Percentiles rank a stretch among this genome's conserved stretches.
Conservation (phyloP, 2,888 invertebrate genomes). For the Acanthosepion pharaonis region DNA sequence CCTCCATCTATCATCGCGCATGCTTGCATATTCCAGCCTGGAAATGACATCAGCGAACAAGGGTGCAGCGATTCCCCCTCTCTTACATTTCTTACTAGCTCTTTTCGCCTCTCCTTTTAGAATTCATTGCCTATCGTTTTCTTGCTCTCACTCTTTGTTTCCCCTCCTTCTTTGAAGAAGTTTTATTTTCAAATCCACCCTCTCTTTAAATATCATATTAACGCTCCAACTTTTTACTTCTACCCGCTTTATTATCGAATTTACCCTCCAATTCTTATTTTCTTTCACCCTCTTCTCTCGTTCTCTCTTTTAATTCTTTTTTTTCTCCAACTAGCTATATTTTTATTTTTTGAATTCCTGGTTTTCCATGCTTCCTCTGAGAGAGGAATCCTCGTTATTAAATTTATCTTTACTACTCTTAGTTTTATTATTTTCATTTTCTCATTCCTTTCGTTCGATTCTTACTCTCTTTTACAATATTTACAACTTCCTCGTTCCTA, state of each 20-base stretch:
- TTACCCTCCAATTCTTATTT: neutral
- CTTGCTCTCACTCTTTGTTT: neutral
- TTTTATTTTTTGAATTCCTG: neutral
- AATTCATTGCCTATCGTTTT: neutral
- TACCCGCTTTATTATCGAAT: neutral
- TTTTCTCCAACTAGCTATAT: neutral
- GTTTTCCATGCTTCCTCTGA: no score
- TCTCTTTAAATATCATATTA: neutral
- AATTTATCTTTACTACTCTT: neutral
- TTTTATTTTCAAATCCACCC: neutral
- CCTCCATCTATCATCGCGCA: slow-evolving; percentile 59
- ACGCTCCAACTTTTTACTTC: neutral
- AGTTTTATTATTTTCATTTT: no score
- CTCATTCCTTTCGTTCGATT: no score
- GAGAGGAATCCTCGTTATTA: no score
- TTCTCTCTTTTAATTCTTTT: neutral
- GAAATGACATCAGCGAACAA: slow-evolving; percentile 38
- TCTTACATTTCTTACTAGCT: neutral
- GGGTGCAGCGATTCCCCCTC: neutral
- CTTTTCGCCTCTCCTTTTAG: neutral
- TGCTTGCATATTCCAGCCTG: slow-evolving; percentile 50
- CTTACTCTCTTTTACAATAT: no score
- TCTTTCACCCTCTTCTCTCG: neutral
- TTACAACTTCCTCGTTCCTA: no score
- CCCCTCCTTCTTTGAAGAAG: neutral